Conservation (phyloP, 2,797 vertebrate genomes). For the Odontamblyopus rebecca region DNA sequence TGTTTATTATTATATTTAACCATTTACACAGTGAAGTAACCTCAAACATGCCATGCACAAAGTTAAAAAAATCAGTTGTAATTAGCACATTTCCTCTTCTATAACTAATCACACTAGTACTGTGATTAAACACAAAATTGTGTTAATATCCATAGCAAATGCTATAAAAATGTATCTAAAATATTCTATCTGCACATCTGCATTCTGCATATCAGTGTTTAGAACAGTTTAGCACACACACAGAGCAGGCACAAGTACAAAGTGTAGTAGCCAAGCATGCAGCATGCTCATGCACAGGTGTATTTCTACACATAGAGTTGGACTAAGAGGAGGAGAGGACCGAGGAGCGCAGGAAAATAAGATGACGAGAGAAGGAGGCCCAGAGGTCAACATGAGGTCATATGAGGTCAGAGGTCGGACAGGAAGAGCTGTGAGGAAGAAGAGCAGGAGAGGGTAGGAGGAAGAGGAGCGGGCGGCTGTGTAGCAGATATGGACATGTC, state of each 20-base stretch:
- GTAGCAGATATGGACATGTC: slow-evolving; percentile 81
- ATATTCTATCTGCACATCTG: not conserved
- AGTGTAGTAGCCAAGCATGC: slow-evolving; percentile 55
- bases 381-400: slow-evolving; percentile 83
- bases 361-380: slow-evolving; percentile 81
- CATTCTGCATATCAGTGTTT: slow-evolving; percentile 6
- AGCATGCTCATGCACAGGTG: slow-evolving; percentile 68
- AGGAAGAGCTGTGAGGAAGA: slow-evolving; percentile 81
- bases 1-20: slow-evolving; percentile 48
- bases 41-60: slow-evolving; percentile 75
- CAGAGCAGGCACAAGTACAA: slow-evolving; percentile 24
- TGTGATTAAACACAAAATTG: not conserved
- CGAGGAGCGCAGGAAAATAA: slow-evolving; percentile 65
- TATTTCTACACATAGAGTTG: slow-evolving; percentile 69
- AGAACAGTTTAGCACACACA: slow-evolving; percentile 22
- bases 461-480: slow-evolving; percentile 70
- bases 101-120: not conserved
- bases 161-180: not conserved
- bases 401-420: slow-evolving; percentile 88
- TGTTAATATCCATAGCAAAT: not conserved
- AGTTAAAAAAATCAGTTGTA: not conserved
- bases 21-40: slow-evolving; percentile 56
- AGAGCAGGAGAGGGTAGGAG: slow-evolving; percentile 66
- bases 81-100: slow-evolving; percentile 30
- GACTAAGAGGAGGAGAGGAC: slow-evolving; percentile 69